Base-by-base conservation (phyloP, 1,140 invertebrate genomes). In the Berghia stephanieae region DNA sequence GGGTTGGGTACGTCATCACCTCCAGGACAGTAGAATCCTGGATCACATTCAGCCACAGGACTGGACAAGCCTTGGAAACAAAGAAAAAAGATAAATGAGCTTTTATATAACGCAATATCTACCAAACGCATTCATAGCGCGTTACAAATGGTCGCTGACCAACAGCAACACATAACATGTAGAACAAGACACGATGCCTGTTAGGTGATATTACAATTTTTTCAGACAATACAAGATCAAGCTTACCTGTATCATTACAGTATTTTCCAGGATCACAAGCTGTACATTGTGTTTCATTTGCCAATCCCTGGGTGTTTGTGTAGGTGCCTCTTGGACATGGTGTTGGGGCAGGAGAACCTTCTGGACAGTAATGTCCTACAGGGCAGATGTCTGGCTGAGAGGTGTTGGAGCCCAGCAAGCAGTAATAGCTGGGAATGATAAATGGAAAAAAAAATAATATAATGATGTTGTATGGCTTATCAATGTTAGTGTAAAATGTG, bases 11-110 rank as follows among this genome's bases (percentile, higher is more conserved):
- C 85, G 75, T 46, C 34, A 42, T 84, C 75, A 18, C 83, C 83
- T 36, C 85, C 86, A 31, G 86, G 85, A 72, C 87, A 88, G 77
- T 87, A 88, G 80, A 84, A 88, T 0, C 87, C 87, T 67, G 83
- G 44, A 71, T 85, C 83, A 82, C 87, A 88, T 38, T 82, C 79
- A 67, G 75, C 86, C 52, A 81, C 80, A 52, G 83, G 80, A 31
- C 79, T 52, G 13, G 79, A 80, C 44, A 88, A 76, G 21, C 86
- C 86, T 86, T 75, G n/a, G n/a, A n/a, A n/a, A n/a, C n/a, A n/a
- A n/a, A n/a, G n/a, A n/a, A n/a, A n/a, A n/a, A n/a, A n/a, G n/a
- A n/a, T n/a, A n/a, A n/a, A n/a, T n/a, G n/a, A n/a, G n/a, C n/a
- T n/a, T n/a, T n/a, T n/a, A n/a, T n/a, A n/a, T n/a, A n/a, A n/a